Percentiles rank a stretch among this genome's conserved stretches.
phyloP scores from a whole-genome alignment of 1,140 invertebrate species.

The Zeugodacus cucurbitae region DNA sequence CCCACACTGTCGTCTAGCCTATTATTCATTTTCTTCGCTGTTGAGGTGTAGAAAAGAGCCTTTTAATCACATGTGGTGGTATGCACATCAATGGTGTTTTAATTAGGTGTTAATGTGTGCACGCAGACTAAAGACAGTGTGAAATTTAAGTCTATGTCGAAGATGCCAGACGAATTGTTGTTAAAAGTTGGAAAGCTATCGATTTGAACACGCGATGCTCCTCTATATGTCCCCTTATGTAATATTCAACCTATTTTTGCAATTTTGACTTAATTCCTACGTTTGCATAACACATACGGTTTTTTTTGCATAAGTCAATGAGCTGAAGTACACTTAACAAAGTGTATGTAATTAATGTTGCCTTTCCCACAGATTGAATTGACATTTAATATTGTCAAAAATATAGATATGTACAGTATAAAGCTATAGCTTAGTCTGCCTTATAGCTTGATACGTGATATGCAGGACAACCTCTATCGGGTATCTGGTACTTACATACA shows the following conservation, averaged over 20 bases:
- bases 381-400: too few species aligned
- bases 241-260: too few species aligned
- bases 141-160: background rate
- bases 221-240: too few species aligned
- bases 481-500: too few species aligned
- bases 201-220: background rate
- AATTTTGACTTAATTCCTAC: background rate
- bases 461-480: too few species aligned
- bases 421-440: too few species aligned
- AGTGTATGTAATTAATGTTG: too few species aligned
- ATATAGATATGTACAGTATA: too few species aligned
- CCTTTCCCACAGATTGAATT: too few species aligned
- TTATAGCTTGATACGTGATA: too few species aligned
- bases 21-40: background rate
- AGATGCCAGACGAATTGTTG: background rate
- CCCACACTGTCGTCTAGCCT: background rate
- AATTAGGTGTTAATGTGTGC: background rate
- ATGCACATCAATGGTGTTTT: background rate
- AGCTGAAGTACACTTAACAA: too few species aligned
- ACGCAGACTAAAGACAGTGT: background rate
- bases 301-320: too few species aligned
- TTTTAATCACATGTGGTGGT: background rate
- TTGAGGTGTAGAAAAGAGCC: background rate
- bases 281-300: background rate
- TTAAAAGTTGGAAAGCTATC: background rate